phyloP scores from a whole-genome alignment of 1,140 invertebrate genomes.

The Achatina immaculata region DNA sequence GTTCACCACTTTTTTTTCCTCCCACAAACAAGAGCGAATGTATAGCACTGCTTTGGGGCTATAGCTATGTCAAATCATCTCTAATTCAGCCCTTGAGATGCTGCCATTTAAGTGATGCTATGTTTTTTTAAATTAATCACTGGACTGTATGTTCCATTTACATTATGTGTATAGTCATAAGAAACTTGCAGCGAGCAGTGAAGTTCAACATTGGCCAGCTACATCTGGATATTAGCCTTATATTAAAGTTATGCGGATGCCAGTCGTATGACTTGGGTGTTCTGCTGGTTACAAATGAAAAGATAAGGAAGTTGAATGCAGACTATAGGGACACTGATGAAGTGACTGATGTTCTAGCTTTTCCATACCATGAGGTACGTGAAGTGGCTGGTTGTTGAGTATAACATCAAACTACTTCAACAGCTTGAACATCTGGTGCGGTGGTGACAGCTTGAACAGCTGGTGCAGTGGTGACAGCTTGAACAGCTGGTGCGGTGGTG shows the following conservation, averaged over 20 bases:
- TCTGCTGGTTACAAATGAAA: constrained; percentile 39
- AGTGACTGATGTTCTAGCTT: constrained; percentile 53
- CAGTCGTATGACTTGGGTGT: constrained; percentile 45
- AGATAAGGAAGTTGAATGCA: constrained; percentile 42
- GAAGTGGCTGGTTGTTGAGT: background rate
- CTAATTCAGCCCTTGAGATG: too few relatives aligned
- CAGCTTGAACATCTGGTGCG: too few relatives aligned
- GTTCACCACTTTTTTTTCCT: too few relatives aligned
- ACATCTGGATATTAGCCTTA: constrained; percentile 38
- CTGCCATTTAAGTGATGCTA: too few relatives aligned
- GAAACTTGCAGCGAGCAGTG: constrained; percentile 47
- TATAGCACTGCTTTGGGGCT: too few relatives aligned
- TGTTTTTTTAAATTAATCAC: too few relatives aligned
- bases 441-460: too few relatives aligned
- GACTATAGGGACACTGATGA: constrained; percentile 44
- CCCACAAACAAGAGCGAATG: too few relatives aligned
- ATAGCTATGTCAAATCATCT: too few relatives aligned
- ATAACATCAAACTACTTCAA: background rate
- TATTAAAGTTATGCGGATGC: constrained; percentile 38
- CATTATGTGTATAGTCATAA: constrained; percentile 36
- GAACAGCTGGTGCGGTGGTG: too few relatives aligned
- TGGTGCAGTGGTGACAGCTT: too few relatives aligned
- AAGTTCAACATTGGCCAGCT: constrained; percentile 38
- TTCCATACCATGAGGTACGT: constrained; percentile 50
- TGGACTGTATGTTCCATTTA: too few relatives aligned